Evolutionary conservation across 1,140 invertebrate genomes (phyloP).

Genomic region (Heliothis virescens): DNA sequence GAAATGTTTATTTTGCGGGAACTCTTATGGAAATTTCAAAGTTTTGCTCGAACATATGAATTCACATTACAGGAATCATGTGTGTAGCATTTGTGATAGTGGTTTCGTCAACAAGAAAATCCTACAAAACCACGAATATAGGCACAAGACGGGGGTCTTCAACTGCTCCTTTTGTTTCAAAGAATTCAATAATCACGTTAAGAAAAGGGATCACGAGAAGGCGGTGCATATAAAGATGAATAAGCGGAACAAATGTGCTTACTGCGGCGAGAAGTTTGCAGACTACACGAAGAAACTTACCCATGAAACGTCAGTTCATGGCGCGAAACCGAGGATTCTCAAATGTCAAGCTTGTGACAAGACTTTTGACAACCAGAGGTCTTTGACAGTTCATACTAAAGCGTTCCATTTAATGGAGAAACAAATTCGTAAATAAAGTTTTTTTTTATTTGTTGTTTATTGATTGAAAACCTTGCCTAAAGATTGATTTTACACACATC

Average conservation of each 20-base stretch:
- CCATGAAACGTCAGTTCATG: conserved; percentile 71
- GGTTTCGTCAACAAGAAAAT: conserved; percentile 71
- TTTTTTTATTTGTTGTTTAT: neutral
- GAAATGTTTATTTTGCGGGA: conserved; percentile 64
- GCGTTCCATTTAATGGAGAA: conserved; percentile 65
- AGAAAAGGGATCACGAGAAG: conserved; percentile 69
- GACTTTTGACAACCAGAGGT: conserved; percentile 71
- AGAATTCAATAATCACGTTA: conserved; percentile 66
- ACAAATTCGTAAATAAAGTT: conserved; percentile 8
- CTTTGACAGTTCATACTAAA: conserved; percentile 68
- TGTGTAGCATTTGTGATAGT: conserved; percentile 63
- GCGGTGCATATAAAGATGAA: conserved; percentile 65
- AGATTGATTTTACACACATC: too few species aligned
- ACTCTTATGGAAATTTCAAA: conserved; percentile 72
- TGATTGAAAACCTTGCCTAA: neutral
- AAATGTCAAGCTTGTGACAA: conserved; percentile 72
- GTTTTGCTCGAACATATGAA: conserved; percentile 76
- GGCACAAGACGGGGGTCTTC: conserved; percentile 69
- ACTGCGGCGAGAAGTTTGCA: conserved; percentile 72
- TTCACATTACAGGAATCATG: conserved; percentile 67
- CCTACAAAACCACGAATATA: conserved; percentile 65
- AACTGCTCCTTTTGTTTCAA: conserved; percentile 68
- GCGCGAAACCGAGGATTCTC: conserved; percentile 60
- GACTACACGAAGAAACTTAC: conserved; percentile 74
- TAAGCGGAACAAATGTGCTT: conserved; percentile 71